Conservation (phyloP, 2,888 invertebrate species). For the Synergus umbraculus region DNA sequence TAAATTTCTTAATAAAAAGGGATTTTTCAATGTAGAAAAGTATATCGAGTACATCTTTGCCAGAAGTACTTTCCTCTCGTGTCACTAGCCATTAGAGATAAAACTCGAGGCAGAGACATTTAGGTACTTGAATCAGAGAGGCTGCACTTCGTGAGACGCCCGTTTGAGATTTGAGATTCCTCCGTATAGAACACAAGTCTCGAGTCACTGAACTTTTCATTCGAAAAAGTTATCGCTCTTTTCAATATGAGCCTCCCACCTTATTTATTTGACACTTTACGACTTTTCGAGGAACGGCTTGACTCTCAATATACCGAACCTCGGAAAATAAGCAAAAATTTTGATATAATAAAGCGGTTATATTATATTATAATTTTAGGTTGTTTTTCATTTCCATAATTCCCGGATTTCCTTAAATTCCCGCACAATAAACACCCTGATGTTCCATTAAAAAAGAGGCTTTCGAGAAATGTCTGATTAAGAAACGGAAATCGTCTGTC, state of each 20-base stretch:
- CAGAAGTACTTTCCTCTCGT: slow-evolving; percentile 17
- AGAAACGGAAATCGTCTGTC: not conserved
- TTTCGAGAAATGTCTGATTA: not conserved
- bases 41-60: not conserved
- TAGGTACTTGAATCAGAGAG: slow-evolving; percentile 27
- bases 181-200: slow-evolving; percentile 4
- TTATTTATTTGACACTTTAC: slow-evolving; percentile 38
- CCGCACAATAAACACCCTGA: no score
- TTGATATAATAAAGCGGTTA: not conserved
- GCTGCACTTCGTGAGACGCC: not conserved
- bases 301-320: not conserved
- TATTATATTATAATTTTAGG: no score
- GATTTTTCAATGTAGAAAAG: not conserved
- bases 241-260: slow-evolving; percentile 30
- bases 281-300: slow-evolving; percentile 16
- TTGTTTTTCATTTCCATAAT: no score
- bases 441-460: not conserved
- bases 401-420: no score
- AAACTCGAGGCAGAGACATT: not conserved
- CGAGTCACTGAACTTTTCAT: slow-evolving; percentile 38
- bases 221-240: slow-evolving; percentile 38
- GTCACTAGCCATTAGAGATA: slow-evolving; percentile 12
- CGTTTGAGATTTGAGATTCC: slow-evolving; percentile 19
- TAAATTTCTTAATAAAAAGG: no score
- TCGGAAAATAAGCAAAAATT: not conserved